phyloP scores from a whole-genome alignment of 2,113 vertebrate genomes.

The Meles meles region DNA sequence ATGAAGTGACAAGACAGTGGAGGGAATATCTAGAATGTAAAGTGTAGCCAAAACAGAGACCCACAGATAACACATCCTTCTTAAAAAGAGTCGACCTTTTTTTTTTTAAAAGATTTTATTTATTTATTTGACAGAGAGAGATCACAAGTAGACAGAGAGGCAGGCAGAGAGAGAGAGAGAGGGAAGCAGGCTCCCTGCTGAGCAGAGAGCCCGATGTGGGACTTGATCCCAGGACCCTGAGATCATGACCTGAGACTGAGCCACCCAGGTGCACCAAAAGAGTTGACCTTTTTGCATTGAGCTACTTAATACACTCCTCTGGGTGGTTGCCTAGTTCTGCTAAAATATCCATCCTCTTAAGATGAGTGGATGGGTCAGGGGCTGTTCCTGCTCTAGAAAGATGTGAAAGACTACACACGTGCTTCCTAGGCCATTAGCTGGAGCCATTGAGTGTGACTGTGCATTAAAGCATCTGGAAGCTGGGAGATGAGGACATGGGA shows the following conservation, averaged over 20 bases:
- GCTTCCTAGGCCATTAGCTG: background rate
- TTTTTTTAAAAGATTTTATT: too few relatives aligned
- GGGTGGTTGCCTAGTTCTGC: background rate
- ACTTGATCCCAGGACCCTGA: too few relatives aligned
- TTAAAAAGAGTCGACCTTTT: background rate
- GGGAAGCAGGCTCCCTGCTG: too few relatives aligned
- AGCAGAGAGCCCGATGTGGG: too few relatives aligned
- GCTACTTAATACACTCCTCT: background rate
- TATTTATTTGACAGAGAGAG: too few relatives aligned
- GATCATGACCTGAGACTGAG: too few relatives aligned
- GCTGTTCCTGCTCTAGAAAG: background rate
- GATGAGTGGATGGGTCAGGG: background rate
- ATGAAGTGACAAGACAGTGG: background rate
- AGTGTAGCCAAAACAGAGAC: background rate
- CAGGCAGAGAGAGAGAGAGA: too few relatives aligned
- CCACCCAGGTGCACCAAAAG: too few relatives aligned
- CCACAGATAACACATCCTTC: background rate
- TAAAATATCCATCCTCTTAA: background rate
- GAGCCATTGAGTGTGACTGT: background rate
- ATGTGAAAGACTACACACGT: background rate
- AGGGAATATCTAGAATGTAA: background rate
- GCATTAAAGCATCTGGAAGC: background rate
- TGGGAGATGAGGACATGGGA: accelerated
- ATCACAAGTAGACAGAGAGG: too few relatives aligned
- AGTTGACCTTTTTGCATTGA: background rate